Percentiles rank a stretch among this genome's conserved stretches.
phyloP scores from a whole-genome alignment of 2,888 invertebrate species.

The Chymomyza procnemis region DNA sequence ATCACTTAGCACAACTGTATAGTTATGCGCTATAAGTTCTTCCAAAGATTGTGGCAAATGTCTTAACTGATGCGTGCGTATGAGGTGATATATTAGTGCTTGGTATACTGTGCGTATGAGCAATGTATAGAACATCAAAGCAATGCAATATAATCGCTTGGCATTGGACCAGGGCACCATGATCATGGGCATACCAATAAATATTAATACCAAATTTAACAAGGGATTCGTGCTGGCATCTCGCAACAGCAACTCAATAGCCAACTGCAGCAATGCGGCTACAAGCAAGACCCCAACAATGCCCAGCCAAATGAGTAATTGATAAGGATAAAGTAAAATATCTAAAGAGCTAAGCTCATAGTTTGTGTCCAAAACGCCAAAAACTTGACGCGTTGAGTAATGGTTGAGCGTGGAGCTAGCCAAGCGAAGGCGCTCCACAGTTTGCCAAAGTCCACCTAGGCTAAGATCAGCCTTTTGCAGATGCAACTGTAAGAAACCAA shows the following conservation, averaged over 20 bases:
- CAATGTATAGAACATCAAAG: constrained; percentile 49
- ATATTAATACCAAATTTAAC: constrained; percentile 41
- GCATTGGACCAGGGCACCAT: constrained; percentile 24
- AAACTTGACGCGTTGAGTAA: constrained; percentile 49
- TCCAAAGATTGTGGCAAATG: constrained; percentile 46
- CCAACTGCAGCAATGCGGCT: constrained; percentile 28
- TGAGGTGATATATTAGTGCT: constrained; percentile 61
- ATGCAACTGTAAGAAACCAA: constrained; percentile 32
- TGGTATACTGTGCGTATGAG: constrained; percentile 70
- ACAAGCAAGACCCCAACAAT: constrained; percentile 29
- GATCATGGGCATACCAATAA: constrained; percentile 53
- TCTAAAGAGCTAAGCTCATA: constrained; percentile 46
- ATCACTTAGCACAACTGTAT: constrained; percentile 34
- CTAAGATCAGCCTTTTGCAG: constrained; percentile 42
- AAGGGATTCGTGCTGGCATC: constrained; percentile 2
- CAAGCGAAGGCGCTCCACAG: constrained; percentile 23
- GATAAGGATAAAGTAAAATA: constrained; percentile 54
- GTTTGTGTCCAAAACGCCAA: constrained; percentile 38
- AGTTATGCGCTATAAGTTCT: constrained; percentile 41
- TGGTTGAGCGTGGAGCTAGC: constrained; percentile 57
- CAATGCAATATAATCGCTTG: constrained; percentile 42
- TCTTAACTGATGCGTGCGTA: constrained; percentile 51
- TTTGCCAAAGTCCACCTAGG: constrained; percentile 57
- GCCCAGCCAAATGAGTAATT: constrained; percentile 42
- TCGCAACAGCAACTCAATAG: constrained; percentile 31